Evolutionary conservation across 2,888 invertebrate species (phyloP), one percentile per base, ranked within the genome.

Genomic region (Agrochola macilenta): DNA sequence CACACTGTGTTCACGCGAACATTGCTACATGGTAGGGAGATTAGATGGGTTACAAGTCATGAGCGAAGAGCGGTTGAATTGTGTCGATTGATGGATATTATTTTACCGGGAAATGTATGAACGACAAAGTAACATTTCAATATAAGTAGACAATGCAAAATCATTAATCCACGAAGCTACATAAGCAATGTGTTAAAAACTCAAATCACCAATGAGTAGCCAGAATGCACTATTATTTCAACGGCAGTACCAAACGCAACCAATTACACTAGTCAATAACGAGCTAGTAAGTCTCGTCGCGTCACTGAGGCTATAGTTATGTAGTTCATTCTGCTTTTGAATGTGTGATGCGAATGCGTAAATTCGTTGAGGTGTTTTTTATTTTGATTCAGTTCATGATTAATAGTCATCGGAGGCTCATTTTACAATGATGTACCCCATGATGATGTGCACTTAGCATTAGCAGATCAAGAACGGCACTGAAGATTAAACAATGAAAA

Each of bases 1-100:
- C 74, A 78, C 78, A 72, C 54, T 78, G 72, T 69, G 72, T 78
- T 78, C 72, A 78, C 87, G 74, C 54, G 80, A 71, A 74, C 80
- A 81, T 73, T 17, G 85, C 66, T 72, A 79, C 72, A 66, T 76
- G 76, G 58, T 46, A 60, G 46, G 12, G 12, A 61, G 52, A 30
- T 46, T 35, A 23, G 17, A 12, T 8, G 23, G 17, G 60, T 30
- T n/a, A 1, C 35, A 71, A 70, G 30, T 69, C 8, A 35, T 46
- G n/a, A 74, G 64, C 8, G 0, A 17, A 11, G 0, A 61, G 70
- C 54, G 49, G 5, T 5, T 30, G 2, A 43, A 70, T n/a, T 0
- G 5, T 35, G 8, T 49, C 12, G 0, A 4, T n/a, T 3, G 26
- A 20, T 49, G 14, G 26, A 30, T 54, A 23, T 23, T 54, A 8